Evolutionary conservation across 2,888 invertebrate genomes (phyloP), one percentile per base, ranked within the genome.

Genomic region (Argyresthia goedartella): DNA sequence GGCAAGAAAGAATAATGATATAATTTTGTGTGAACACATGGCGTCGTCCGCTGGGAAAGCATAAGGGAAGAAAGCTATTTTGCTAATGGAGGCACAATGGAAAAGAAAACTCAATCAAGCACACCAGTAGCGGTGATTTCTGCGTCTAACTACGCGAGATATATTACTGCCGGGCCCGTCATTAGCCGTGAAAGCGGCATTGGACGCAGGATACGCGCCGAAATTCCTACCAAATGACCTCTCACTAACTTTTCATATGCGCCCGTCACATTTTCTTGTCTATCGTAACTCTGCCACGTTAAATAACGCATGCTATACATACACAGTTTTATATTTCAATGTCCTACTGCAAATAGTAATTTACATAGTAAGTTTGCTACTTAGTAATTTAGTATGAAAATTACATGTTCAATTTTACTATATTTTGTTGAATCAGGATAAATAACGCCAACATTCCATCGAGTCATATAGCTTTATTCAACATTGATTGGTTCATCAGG

Each of bases 21-120:
- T 81, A 76, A 79, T 79, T 80, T 79, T 76, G 65, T 66, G 62
- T 60, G 67, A 76, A 75, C 79, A 80, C 73, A 80, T 76, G 76
- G 70, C 80, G 48, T 35, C 48, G 72, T 69, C 69, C 73, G 70
- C 64, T 55, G 61, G 60, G 66, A 66, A 67, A 67, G 57, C 56
- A 61, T 67, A 42, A 69, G 72, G 73, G 73, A 72, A 74, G 75
- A 79, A 78, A 74, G 77, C 81, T 73, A 81, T 82, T 82, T 73
- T 76, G 76, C 73, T 82, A 84, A 84, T 82, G 81, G 80, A 73
- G 70, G 72, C 73, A 78, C 80, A 81, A 81, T 81, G 80, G 79
- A 73, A 81, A 80, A 78, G 81, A 81, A 81, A 81, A 81, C 81
- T 81, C 81, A 81, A 84, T 82, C 81, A 81, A 77, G 76, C 75